Evolutionary conservation across 2,888 invertebrate genomes (phyloP), one percentile per base, ranked within the genome.

Genomic region (Drosophila merina): DNA sequence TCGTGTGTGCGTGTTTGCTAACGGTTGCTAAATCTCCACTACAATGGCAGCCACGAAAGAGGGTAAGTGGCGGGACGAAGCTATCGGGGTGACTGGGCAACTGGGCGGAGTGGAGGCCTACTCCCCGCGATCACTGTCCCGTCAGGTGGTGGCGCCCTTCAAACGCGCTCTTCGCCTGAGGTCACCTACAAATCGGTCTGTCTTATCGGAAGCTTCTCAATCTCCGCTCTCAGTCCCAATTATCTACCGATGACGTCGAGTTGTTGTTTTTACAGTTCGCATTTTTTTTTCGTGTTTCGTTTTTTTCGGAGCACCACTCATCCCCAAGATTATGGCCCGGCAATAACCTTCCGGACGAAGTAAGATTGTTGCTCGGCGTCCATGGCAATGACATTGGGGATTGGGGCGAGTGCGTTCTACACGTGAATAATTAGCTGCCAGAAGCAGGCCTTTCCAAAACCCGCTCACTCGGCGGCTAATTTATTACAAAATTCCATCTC

Each of bases 111-210:
- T 44, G 31, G 9, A 26, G n/a, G 36, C 40, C 4, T 30, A 63
- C 45, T 50, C 7, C 20, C 6, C n/a, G 52, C 42, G 48, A 72
- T 69, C 48, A 72, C 52, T 54, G 48, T 63, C 31, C 25, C 38
- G 36, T 44, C 69, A 69, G 64, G 64, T 55, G 70, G 48, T 44
- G 30, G 68, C 56, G 87, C 79, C 80, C 87, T 81, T 87, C 82
- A 81, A 81, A 82, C 62, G 48, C 59, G 56, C 44, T 42, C 54
- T 72, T 83, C 67, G 74, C 73, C 78, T 68, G 71, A 83, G 81
- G 88, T 81, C 81, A 81, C 88, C 81, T 87, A 82, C 79, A 87
- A 79, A 87, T 54, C 66, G 10, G 42, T 20, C 45, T 47, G 57
- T 57, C 68, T 70, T 70, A 70, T 70, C 70, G 72, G 50, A 72